Evolutionary conservation across 1,140 invertebrate species (phyloP).

Genomic region (Diploscapter pachys): DNA sequence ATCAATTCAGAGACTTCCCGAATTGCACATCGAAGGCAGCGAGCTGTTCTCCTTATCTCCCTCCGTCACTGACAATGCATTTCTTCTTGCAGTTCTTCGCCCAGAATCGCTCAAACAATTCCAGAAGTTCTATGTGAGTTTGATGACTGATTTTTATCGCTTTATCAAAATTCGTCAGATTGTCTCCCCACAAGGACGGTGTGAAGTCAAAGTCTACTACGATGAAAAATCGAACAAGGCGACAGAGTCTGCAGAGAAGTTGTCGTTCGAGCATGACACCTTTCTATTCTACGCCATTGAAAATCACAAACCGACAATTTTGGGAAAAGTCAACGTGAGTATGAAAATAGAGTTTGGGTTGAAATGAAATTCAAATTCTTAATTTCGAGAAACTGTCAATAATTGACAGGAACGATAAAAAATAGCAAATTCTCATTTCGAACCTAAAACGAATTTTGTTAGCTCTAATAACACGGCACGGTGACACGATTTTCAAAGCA

Average conservation of each 20-base stretch:
- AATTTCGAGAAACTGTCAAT: background rate
- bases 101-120: background rate
- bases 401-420: conserved; percentile 22
- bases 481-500: no score
- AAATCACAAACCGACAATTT: conserved; percentile 17
- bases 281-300: conserved; percentile 22
- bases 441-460: no score
- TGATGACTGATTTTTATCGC: background rate
- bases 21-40: no score
- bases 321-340: conserved; percentile 19
- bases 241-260: background rate
- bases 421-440: background rate
- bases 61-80: no score
- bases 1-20: no score
- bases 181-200: no score
- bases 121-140: background rate
- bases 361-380: conserved; percentile 17
- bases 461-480: no score
- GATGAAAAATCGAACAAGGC: background rate
- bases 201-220: background rate
- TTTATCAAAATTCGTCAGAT: background rate
- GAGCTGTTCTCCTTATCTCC: no score
- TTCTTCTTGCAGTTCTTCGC: conserved; percentile 2
- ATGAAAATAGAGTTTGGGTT: background rate
- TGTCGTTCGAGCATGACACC: background rate